Evolutionary conservation across 2,113 vertebrate genomes (phyloP).

Genomic region (Azemiops feae): DNA sequence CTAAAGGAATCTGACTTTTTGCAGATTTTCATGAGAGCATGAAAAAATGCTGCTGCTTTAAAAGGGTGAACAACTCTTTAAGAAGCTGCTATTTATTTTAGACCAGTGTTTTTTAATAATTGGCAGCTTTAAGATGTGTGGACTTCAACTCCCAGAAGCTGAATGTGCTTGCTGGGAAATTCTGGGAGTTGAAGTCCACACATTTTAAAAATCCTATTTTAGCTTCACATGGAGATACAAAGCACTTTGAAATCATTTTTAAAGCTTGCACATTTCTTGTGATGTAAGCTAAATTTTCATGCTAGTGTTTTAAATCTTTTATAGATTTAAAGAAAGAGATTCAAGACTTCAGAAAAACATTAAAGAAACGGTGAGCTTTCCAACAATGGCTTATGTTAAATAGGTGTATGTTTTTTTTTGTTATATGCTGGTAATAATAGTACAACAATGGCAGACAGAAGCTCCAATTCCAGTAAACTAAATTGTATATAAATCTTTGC

Average conservation of each 20-base stretch:
- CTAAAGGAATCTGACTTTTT: background rate
- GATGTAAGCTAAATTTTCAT: background rate
- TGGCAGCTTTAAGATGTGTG: background rate
- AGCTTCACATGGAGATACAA: background rate
- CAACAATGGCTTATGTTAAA: constrained; percentile 12
- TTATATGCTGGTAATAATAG: background rate
- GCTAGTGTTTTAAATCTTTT: constrained; percentile 30
- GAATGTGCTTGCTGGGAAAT: background rate
- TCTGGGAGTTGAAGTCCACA: background rate
- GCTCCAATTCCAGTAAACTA: background rate
- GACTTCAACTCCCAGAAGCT: background rate
- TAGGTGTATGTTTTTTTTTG: background rate
- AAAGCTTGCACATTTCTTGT: background rate
- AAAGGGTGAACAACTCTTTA: background rate
- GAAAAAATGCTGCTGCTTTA: background rate
- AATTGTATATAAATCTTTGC: background rate
- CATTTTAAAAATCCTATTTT: background rate
- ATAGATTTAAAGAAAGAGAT: constrained; percentile 70
- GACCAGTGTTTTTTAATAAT: background rate
- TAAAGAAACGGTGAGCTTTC: constrained; percentile 77
- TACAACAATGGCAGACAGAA: background rate
- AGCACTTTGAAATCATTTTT: background rate
- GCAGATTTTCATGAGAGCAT: background rate
- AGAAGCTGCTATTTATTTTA: background rate
- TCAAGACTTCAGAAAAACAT: constrained; percentile 72